Conservation (phyloP, 2,113 vertebrate genomes). For the Nycticryphes semicollaris region DNA sequence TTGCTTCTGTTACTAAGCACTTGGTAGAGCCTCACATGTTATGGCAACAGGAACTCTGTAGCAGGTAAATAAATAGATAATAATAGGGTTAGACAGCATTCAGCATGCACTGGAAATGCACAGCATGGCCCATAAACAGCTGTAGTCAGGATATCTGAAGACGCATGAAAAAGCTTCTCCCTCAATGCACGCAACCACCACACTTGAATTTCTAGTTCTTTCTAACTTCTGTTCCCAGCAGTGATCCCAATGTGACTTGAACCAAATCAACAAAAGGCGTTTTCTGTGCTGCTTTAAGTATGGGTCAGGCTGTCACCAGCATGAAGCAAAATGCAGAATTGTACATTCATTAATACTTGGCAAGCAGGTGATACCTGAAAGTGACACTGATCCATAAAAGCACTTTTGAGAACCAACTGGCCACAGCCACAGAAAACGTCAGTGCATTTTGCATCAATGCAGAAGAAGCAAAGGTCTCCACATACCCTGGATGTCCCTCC, state of each 20-base stretch:
- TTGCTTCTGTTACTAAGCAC: not conserved
- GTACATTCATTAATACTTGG: not conserved
- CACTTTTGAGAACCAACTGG: not conserved
- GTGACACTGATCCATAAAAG: not conserved
- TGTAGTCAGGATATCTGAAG: not conserved
- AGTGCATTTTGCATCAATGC: not conserved
- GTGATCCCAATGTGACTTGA: not conserved
- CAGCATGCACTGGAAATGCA: not conserved
- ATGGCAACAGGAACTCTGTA: not conserved
- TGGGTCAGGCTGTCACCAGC: not conserved
- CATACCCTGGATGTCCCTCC: not conserved
- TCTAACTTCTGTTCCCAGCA: not conserved
- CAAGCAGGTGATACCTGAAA: not conserved
- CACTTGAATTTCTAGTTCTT: not conserved
- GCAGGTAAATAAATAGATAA: conserved; percentile 10
- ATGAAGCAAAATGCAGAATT: not conserved
- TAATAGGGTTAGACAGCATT: not conserved
- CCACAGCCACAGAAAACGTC: not conserved
- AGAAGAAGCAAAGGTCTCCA: not conserved
- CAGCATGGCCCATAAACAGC: not conserved
- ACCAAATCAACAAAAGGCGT: not conserved
- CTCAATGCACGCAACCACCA: not conserved
- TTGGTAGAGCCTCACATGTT: not conserved
- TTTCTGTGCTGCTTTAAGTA: not conserved
- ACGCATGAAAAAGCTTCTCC: not conserved